phyloP scores from a whole-genome alignment of 2,888 invertebrate genomes.

The Oscheius sp. region DNA sequence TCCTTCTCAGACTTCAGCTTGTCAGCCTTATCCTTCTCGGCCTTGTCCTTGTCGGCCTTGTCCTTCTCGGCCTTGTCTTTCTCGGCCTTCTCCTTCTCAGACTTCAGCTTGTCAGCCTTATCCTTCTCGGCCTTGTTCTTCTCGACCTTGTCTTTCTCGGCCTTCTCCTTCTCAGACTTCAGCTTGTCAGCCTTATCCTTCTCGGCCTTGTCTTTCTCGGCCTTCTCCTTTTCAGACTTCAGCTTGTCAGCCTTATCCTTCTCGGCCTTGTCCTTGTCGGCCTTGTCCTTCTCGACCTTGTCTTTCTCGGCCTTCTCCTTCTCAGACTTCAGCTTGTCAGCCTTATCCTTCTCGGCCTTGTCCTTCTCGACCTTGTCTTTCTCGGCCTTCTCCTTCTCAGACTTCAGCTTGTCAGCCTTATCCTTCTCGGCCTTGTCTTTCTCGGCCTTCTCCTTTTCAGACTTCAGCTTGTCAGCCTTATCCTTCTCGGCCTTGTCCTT shows the following conservation, averaged over 20 bases:
- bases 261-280: slow-evolving; percentile 1
- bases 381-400: slow-evolving; percentile 7
- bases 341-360: slow-evolving; percentile 10
- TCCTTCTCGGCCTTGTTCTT: slow-evolving; percentile 2
- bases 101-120: background rate
- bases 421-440: slow-evolving; percentile 6
- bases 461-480: background rate
- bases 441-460: background rate
- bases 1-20: slow-evolving; percentile 7
- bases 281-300: background rate
- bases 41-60: slow-evolving; percentile 10
- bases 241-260: background rate
- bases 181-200: background rate
- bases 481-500: background rate
- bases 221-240: slow-evolving; percentile 14
- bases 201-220: slow-evolving; percentile 4
- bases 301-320: background rate
- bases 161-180: slow-evolving; percentile 13
- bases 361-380: background rate
- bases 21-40: background rate
- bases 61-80: slow-evolving; percentile 8
- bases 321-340: background rate
- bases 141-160: slow-evolving; percentile 9
- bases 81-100: slow-evolving; percentile 13
- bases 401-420: background rate